Percentiles rank a stretch among this genome's conserved stretches.
Evolutionary conservation across 2,888 invertebrate genomes (phyloP).

Genomic region (Dryadula phaetusa): DNA sequence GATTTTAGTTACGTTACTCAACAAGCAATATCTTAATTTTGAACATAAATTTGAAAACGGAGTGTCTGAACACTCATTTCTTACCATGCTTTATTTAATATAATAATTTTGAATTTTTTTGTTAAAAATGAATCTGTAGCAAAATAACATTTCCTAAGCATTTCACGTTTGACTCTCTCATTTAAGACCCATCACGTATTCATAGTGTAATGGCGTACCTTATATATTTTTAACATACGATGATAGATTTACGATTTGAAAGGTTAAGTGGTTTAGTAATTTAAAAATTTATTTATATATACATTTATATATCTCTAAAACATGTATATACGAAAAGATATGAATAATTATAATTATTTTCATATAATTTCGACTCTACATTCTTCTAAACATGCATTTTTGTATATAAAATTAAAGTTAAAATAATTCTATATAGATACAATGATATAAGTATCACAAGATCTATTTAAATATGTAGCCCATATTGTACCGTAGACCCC

Average conservation of each 20-base stretch:
- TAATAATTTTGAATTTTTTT: no score
- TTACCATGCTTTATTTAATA: no score
- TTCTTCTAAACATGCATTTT: background rate
- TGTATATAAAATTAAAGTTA: background rate
- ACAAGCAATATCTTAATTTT: no score
- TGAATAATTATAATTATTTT: background rate
- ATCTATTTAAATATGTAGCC: slow-evolving; percentile 43
- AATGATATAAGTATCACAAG: slow-evolving; percentile 19
- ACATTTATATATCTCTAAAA: background rate
- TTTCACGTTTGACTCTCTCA: slow-evolving; percentile 1
- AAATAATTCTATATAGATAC: background rate
- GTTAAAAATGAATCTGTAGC: background rate
- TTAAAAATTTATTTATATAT: background rate
- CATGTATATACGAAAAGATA: background rate
- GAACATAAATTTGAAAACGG: no score
- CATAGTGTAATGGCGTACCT: slow-evolving; percentile 22
- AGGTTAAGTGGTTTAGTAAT: background rate
- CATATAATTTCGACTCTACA: background rate
- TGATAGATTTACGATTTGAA: slow-evolving; percentile 2
- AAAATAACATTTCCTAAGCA: background rate
- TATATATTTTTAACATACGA: slow-evolving; percentile 15
- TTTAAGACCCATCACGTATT: slow-evolving; percentile 28
- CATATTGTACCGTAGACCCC: slow-evolving; percentile 48
- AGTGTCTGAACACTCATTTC: no score
- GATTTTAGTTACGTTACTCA: no score